Conservation (phyloP, 2,113 vertebrate genomes). For the Saguinus midas region DNA sequence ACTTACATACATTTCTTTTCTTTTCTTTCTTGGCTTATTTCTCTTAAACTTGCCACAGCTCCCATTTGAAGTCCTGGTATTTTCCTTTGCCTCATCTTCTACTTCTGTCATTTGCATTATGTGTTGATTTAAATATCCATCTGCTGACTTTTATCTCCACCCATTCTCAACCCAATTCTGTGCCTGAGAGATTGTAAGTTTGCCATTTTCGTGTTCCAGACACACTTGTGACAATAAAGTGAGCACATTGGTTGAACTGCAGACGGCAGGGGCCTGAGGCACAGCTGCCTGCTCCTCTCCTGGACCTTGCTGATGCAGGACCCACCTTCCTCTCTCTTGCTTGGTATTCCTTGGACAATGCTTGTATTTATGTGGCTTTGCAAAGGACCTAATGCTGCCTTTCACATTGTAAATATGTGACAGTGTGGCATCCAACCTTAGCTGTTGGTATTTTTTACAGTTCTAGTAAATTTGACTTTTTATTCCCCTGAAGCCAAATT, state of each 20-base stretch:
- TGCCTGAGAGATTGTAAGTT: neutral
- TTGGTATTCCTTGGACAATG: neutral
- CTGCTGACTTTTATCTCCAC: neutral
- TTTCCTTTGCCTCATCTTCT: neutral
- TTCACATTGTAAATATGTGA: too few species aligned
- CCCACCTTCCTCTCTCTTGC: fast-evolving
- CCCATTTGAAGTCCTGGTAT: neutral
- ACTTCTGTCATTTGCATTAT: neutral
- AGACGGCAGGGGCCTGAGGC: neutral
- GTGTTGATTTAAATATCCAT: neutral
- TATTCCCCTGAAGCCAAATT: neutral
- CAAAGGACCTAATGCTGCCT: fast-evolving
- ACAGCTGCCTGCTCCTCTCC: neutral
- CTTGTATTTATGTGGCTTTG: neutral
- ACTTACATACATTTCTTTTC: neutral
- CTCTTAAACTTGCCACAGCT: neutral
- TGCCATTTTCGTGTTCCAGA: neutral
- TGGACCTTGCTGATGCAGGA: neutral
- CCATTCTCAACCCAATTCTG: fast-evolving
- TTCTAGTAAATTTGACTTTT: neutral
- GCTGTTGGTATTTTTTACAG: neutral
- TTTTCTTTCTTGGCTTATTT: neutral
- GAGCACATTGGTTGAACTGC: neutral
- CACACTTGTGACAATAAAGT: neutral
- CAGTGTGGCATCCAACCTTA: neutral